These are phyloP conservation scores for Chelidonichthys spinosus DNA, from an alignment of 2,797 vertebrate genomes.

Conservation along the genomic window DNA sequence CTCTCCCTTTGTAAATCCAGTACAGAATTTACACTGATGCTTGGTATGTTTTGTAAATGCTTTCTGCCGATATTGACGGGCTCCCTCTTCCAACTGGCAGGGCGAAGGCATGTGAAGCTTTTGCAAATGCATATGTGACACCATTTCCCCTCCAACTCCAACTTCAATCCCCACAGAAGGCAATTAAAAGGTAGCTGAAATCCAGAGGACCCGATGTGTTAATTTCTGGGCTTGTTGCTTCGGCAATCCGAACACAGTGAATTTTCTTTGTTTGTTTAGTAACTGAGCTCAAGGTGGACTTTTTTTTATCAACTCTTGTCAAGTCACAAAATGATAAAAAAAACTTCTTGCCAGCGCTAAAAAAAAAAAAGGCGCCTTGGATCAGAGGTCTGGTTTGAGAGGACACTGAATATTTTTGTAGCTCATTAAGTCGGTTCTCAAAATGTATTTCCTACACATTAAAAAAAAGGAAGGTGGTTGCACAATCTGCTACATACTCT, in stretches of 20 bases:
- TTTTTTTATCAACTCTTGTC: constrained; percentile 66
- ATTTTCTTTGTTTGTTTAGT: constrained; percentile 75
- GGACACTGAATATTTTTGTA: constrained; percentile 41
- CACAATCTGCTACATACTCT: constrained; percentile 88
- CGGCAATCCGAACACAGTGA: constrained; percentile 47
- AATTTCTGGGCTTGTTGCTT: constrained; percentile 75
- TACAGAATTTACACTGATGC: constrained; percentile 29
- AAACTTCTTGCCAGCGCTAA: constrained; percentile 49
- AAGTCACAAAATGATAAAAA: constrained; percentile 65
- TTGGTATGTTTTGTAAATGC: constrained; percentile 31
- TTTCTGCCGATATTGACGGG: constrained; percentile 51
- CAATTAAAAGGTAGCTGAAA: constrained; percentile 74
- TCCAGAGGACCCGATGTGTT: constrained; percentile 70
- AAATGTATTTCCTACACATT: constrained; percentile 71
- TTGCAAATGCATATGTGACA: constrained; percentile 68
- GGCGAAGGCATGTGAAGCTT: constrained; percentile 20
- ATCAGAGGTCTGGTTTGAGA: constrained; percentile 15
- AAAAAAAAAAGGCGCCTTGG: constrained; percentile 37
- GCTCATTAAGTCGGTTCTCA: constrained; percentile 54
- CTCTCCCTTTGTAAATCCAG: constrained; percentile 15
- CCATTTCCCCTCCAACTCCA: constrained; percentile 62
- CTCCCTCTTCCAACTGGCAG: constrained; percentile 45
- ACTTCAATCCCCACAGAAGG: constrained; percentile 72
- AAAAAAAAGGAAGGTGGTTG: constrained; percentile 79
- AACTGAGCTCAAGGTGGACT: constrained; percentile 65